Base-by-base conservation (phyloP, 2,888 invertebrate genomes). In the Hemicrepidius hirtus region DNA sequence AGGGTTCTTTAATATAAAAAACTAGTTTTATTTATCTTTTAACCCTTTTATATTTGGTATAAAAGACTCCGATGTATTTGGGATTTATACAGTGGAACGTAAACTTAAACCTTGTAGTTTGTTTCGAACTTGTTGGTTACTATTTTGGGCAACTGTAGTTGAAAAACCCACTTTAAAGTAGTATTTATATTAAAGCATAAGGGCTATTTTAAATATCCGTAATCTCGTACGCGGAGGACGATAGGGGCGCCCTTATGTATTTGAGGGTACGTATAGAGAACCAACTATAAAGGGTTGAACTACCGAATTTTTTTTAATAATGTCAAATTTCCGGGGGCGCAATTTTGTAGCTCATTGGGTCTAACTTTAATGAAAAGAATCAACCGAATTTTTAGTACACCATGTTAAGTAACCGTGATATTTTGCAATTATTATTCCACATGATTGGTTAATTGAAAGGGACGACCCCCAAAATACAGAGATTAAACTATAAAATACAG, bases 191-290 rank as follows among this genome's bases (percentile, higher is more conserved):
- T 76, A 73, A 75, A 74, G 71, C 75, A 75, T 75, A 75, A 75
- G 78, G 80, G 78, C 75, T 79, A 79, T 78, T 79, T 79, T 80
- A 79, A 79, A 79, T 79, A 79, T 75, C 77, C 76, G 78, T 78
- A 78, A 78, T 78, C 77, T 79, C 75, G 71, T 62, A 59, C 73
- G 57, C 63, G 64, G 37, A 59, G 74, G 64, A 60, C 64, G 65
- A 78, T 78, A 76, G 75, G 78, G 78, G 77, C 71, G 74, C 79
- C 79, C 78, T 76, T 77, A 77, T 77, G 67, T 62, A 53, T 18
- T 62, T 49, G 59, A 68, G 76, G 70, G 73, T 65, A 40, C 21
- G 24, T 24, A 24, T 37, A 57, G 24, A 57, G 24, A 40, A 66
- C 9, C 35, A 59, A 59, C 64, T 13, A 74, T 57, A 73, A 75